These are phyloP conservation scores for Tuta absoluta DNA, from an alignment of 2,888 invertebrate species.

Conservation along the genomic window DNA sequence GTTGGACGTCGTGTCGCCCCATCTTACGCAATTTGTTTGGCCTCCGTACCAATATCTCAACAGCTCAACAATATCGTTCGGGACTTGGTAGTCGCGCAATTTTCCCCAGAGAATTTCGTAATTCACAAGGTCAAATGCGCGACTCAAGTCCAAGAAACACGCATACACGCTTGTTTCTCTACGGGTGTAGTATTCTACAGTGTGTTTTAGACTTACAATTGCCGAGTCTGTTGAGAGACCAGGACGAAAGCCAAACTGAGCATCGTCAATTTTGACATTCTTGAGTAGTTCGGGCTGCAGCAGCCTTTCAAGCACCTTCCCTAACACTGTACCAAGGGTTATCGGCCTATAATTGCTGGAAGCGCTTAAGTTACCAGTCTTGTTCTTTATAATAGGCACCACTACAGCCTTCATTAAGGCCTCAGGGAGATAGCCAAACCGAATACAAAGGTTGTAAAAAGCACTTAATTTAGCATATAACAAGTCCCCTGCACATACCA, in stretches of 20 bases:
- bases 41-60: too few species aligned
- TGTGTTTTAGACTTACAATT: conserved; percentile 12
- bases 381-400: conserved; percentile 17
- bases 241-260: conserved; percentile 18
- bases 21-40: too few species aligned
- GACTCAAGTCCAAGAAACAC: too few species aligned
- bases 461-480: neutral
- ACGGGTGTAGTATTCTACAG: conserved; percentile 12
- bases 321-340: conserved; percentile 5
- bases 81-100: neutral
- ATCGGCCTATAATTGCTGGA: conserved; percentile 18
- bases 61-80: too few species aligned
- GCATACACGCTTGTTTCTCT: too few species aligned
- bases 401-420: conserved; percentile 11
- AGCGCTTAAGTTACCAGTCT: neutral
- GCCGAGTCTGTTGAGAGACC: conserved; percentile 16
- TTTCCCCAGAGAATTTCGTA: neutral
- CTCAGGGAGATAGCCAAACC: conserved; percentile 7
- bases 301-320: conserved; percentile 8
- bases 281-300: conserved; percentile 1
- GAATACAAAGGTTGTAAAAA: conserved; percentile 7
- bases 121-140: too few species aligned
- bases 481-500: neutral
- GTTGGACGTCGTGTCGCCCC: too few species aligned
- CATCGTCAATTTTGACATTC: conserved; percentile 7